phyloP scores from a whole-genome alignment of 2,797 vertebrate species.

The Aeoliscus strigatus region DNA sequence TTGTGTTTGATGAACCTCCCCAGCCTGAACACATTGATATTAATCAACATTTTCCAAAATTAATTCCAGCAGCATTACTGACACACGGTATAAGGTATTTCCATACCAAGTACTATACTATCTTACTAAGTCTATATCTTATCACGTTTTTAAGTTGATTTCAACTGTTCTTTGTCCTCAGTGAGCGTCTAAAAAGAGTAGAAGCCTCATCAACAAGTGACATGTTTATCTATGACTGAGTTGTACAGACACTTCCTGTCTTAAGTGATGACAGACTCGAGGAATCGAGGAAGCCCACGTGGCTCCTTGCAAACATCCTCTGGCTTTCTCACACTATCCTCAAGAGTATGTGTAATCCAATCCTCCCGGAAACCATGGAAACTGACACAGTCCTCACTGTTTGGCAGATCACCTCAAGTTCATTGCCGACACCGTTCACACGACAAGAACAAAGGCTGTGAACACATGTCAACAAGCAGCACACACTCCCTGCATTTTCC shows the following conservation, averaged over 20 bases:
- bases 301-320: slow-evolving; percentile 21
- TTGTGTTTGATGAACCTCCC: no score
- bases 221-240: not conserved
- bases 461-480: slow-evolving; percentile 36
- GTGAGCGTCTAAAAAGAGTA: no score
- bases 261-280: slow-evolving; percentile 7
- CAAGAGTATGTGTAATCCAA: slow-evolving; percentile 14
- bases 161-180: no score
- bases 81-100: no score
- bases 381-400: slow-evolving; percentile 43
- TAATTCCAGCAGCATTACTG: no score
- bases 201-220: no score
- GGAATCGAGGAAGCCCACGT: no score
- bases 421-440: slow-evolving; percentile 42
- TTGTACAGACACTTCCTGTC: slow-evolving; percentile 5
- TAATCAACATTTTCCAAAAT: no score
- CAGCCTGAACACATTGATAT: no score
- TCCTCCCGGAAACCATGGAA: slow-evolving; percentile 49
- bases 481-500: slow-evolving; percentile 15
- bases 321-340: slow-evolving; percentile 22
- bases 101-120: no score
- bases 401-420: slow-evolving; percentile 41
- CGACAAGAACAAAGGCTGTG: slow-evolving; percentile 49
- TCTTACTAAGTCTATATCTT: no score
- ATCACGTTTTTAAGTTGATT: no score